phyloP scores from a whole-genome alignment of 2,113 vertebrate species.

The Oenanthe oenanthe region DNA sequence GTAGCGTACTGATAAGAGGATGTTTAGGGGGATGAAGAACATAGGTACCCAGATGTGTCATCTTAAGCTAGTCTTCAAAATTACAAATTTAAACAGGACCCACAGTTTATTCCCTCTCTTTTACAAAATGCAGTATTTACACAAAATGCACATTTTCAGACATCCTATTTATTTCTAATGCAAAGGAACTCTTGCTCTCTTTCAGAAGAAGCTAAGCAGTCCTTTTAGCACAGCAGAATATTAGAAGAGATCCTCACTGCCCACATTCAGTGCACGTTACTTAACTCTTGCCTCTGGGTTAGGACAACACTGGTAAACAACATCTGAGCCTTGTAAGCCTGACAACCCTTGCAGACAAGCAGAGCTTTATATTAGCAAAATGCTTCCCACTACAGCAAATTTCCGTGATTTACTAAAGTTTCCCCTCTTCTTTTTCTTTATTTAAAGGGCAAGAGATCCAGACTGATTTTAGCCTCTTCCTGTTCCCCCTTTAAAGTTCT shows the following conservation, averaged over 20 bases:
- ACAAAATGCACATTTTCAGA: not conserved
- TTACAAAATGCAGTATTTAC: not conserved
- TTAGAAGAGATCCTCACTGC: not conserved
- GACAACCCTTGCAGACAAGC: not conserved
- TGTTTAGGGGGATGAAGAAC: not conserved
- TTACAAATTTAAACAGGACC: not conserved
- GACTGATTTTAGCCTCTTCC: not conserved
- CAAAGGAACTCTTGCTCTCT: not conserved
- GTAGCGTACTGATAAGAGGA: not conserved
- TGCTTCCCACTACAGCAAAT: not conserved
- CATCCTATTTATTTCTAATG: not conserved
- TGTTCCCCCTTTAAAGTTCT: not conserved
- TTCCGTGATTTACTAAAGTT: not conserved
- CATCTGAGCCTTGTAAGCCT: slow-evolving; percentile 1
- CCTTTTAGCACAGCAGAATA: not conserved
- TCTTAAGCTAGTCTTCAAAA: not conserved
- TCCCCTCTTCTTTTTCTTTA: not conserved
- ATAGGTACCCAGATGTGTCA: not conserved
- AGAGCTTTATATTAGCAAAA: not conserved
- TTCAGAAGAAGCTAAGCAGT: not conserved
- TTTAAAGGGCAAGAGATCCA: not conserved
- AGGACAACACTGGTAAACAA: slow-evolving; percentile 11
- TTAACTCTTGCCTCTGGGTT: slow-evolving; percentile 41
- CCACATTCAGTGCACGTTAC: not conserved
- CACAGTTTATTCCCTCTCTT: not conserved